Evolutionary conservation across 2,797 vertebrate genomes (phyloP).

Genomic region (Trematomus bernacchii): DNA sequence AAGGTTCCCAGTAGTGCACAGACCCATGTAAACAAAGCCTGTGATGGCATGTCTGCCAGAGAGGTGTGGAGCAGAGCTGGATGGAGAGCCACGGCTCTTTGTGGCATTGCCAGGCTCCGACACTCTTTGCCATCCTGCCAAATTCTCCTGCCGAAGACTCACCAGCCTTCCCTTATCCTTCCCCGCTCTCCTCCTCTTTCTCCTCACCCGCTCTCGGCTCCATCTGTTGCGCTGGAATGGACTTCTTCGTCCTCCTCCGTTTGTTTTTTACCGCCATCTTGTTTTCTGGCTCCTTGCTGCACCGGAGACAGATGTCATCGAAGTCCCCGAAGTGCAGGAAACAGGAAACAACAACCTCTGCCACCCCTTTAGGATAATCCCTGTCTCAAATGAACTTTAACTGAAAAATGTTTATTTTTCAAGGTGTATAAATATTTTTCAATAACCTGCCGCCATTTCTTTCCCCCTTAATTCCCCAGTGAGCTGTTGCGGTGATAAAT

Average conservation of each 20-base stretch:
- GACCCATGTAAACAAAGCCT: constrained; percentile 63
- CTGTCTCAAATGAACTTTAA: constrained; percentile 62
- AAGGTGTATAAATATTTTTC: constrained; percentile 76
- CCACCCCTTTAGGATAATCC: constrained; percentile 56
- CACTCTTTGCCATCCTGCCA: constrained; percentile 78
- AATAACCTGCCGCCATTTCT: constrained; percentile 73
- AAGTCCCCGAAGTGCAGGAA: constrained; percentile 39
- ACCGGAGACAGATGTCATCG: constrained; percentile 45
- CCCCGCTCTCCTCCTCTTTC: constrained; percentile 1
- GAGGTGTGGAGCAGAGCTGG: constrained; percentile 76
- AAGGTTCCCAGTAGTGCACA: constrained; percentile 44
- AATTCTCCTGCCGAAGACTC: constrained; percentile 65
- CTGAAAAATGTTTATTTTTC: constrained; percentile 83
- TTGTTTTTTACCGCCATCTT: constrained; percentile 43
- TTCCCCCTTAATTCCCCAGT: constrained; percentile 65
- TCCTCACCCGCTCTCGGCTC: constrained; percentile 33
- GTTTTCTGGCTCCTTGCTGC: constrained; percentile 25
- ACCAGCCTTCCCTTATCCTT: constrained; percentile 52
- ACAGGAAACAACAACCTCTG: constrained; percentile 43
- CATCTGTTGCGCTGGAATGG: constrained; percentile 71
- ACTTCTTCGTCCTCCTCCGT: constrained; percentile 25
- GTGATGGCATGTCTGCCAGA: constrained; percentile 72
- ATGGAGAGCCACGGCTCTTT: constrained; percentile 76
- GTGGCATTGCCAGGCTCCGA: constrained; percentile 78
- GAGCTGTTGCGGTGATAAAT: constrained; percentile 67